Conservation (phyloP, 2,113 vertebrate genomes). For the Platichthys stellatus region DNA sequence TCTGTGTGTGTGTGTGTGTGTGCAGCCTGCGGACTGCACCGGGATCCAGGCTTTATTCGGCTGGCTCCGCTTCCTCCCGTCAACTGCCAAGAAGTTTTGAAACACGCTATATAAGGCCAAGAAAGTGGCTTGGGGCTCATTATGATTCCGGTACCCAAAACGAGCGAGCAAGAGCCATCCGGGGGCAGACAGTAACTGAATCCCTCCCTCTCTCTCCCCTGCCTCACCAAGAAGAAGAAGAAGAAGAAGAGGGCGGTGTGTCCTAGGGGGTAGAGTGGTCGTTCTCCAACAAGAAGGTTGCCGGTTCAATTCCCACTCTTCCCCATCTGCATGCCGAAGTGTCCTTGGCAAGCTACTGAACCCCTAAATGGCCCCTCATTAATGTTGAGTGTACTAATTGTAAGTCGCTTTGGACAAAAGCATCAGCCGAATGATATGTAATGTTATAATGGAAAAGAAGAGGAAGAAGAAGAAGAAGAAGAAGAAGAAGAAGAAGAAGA, state of each 20-base stretch:
- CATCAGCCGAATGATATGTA: no score
- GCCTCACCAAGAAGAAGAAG: constrained; percentile 6
- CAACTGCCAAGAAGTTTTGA: constrained; percentile 70
- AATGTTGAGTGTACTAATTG: no score
- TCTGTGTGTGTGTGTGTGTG: constrained; percentile 25
- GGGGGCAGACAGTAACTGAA: constrained; percentile 68
- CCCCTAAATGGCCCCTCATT: no score
- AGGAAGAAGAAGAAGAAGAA: no score
- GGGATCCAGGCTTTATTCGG: constrained; percentile 56
- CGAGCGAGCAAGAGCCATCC: constrained; percentile 61
- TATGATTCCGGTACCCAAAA: constrained; percentile 71
- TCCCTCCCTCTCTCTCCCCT: constrained; percentile 47
- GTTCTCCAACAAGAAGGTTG: no score
- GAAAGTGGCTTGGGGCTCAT: constrained; percentile 66
- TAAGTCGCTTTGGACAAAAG: no score
- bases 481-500: not conserved
- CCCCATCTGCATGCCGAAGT: no score
- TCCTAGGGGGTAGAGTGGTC: no score
- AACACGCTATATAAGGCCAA: constrained; percentile 80
- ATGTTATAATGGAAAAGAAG: no score
- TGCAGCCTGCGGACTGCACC: constrained; percentile 39
- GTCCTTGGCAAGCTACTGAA: no score
- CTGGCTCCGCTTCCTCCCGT: constrained; percentile 53
- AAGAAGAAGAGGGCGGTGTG: not conserved
- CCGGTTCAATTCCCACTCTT: no score